Percentiles rank a stretch among this genome's conserved stretches.
Conservation (phyloP, 2,888 invertebrate species). For the Tolmerus cingulatus region DNA sequence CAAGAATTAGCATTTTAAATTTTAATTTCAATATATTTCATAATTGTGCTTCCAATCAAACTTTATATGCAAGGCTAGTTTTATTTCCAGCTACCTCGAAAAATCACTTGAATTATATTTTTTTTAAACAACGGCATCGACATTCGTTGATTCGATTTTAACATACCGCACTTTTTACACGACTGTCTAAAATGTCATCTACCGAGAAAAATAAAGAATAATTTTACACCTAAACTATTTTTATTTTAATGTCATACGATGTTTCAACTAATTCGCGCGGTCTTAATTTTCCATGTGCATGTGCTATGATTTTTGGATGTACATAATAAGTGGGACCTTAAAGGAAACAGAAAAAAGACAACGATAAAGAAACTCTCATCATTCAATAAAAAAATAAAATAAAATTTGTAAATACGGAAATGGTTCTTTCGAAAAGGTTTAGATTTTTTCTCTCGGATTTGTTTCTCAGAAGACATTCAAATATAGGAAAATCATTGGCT, state of each 20-base stretch:
- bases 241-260: slow-evolving; percentile 63
- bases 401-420: neutral
- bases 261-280: slow-evolving; percentile 59
- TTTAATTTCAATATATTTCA: neutral
- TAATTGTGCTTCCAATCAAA: neutral
- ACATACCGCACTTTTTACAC: neutral
- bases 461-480: neutral
- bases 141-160: neutral
- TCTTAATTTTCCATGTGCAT: slow-evolving; percentile 59
- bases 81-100: neutral
- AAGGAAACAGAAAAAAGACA: slow-evolving; percentile 44
- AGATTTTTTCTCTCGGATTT: neutral
- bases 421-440: neutral
- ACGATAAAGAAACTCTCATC: slow-evolving; percentile 37
- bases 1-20: neutral
- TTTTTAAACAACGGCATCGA: neutral
- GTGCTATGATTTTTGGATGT: slow-evolving; percentile 60
- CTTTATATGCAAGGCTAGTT: neutral
- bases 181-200: neutral
- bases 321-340: slow-evolving; percentile 58
- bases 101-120: neutral
- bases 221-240: slow-evolving; percentile 57
- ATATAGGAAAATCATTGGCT: neutral
- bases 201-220: neutral
- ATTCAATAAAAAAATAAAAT: neutral